Percentiles rank a stretch among this genome's conserved stretches.
phyloP scores from a whole-genome alignment of 2,113 vertebrate genomes.

The Pygoscelis antarcticus region DNA sequence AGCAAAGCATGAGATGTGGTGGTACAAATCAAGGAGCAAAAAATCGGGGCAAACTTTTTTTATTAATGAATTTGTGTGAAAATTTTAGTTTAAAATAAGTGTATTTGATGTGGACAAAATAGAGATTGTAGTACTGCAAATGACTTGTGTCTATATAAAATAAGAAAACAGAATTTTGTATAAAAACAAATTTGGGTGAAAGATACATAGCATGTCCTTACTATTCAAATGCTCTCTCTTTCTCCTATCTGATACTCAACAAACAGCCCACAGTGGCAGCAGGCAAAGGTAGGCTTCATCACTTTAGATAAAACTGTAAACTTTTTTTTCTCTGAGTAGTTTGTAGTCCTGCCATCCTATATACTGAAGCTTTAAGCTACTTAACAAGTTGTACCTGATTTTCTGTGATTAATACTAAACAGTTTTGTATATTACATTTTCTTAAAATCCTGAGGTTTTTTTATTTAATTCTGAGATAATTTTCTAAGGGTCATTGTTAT shows the following conservation, averaged over 20 bases:
- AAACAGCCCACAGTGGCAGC: neutral
- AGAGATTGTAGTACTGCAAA: neutral
- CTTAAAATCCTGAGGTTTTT: neutral
- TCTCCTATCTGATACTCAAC: neutral
- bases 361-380: neutral
- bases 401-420: neutral
- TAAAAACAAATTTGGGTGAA: neutral
- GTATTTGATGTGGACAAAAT: accelerated
- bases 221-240: neutral
- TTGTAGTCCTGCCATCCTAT: neutral
- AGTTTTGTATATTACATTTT: neutral
- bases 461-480: neutral
- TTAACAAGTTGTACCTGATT: neutral
- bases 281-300: neutral
- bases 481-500: neutral
- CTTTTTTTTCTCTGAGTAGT: neutral
- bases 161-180: neutral
- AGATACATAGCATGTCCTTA: neutral
- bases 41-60: neutral
- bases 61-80: neutral
- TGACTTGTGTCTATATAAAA: neutral
- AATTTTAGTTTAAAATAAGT: neutral
- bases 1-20: neutral
- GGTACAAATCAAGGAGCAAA: neutral
- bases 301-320: neutral